Base-by-base conservation (phyloP, 2,113 vertebrate genomes). In the Phylloscopus whistleri region DNA sequence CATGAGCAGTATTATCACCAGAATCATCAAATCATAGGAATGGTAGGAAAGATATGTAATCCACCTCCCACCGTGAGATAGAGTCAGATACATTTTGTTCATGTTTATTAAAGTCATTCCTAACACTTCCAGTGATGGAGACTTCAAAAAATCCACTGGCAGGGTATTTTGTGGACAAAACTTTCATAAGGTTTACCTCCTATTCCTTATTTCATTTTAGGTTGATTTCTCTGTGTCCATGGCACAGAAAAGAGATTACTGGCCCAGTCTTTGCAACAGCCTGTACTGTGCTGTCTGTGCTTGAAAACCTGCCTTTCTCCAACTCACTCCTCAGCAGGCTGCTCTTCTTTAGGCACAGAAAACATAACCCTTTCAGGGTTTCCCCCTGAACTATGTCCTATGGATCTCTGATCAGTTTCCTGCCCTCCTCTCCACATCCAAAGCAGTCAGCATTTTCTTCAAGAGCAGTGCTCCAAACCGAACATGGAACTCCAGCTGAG, bases 91-190 rank as follows among this genome's bases (percentile, higher is more conserved):
- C 6, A 74, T 19, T 82, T 64, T n/a, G 33, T 24, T 48, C 4
- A 4, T 52, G 59, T 81, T 93, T 87, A 81, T 64, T 94, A 49
- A 93, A 92, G 58, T 33, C 11, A 92, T 63, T 86, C 28, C 67
- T 88, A 83, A 85, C 39, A 56, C 16, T 52, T 51, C n/a, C 39
- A 67, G 62, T 8, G 13, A 78, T 26, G 43, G 55, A 74, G 27
- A 81, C 44, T 35, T 56, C 52, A 60, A 13, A 89, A 51, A 21
- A 60, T 68, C 39, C 64, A 51, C 39, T 16, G 21, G 11, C 43
- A 84, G 18, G 4, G 3, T 49, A 49, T 43, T 73, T 46, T n/a
- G 69, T 26, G 21, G 41, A 49, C 44, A 66, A 43, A 55, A 64
- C 35, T 87, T 92, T 78, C 28, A 4, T 21, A 60, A 27, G 13